A percentile compares a stretch with the other conserved stretches of the same genome.
Evolutionary conservation across 1,140 invertebrate species (phyloP).

Genomic region (Phocides pigmalion): DNA sequence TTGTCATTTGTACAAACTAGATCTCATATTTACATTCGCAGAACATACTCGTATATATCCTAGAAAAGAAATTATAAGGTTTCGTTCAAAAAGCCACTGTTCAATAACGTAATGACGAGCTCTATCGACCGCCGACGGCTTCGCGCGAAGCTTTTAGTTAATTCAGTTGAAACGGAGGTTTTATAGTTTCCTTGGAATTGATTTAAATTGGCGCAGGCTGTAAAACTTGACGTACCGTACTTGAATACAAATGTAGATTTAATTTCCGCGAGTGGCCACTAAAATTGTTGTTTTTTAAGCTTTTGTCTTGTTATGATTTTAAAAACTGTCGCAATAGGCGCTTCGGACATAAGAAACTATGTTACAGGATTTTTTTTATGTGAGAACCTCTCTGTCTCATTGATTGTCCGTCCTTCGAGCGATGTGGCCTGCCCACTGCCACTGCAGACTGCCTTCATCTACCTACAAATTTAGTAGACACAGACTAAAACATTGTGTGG

Average conservation of each 20-base stretch:
- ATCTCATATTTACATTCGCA: too few relatives aligned
- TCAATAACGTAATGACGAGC: neutral
- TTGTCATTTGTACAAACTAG: too few relatives aligned
- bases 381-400: too few relatives aligned
- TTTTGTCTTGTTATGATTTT: too few relatives aligned
- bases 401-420: too few relatives aligned
- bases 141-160: conserved; percentile 3
- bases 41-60: neutral
- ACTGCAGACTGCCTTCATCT: too few relatives aligned
- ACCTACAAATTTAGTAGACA: too few relatives aligned
- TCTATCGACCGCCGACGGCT: neutral
- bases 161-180: conserved; percentile 36
- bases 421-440: too few relatives aligned
- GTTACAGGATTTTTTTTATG: too few relatives aligned
- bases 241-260: conserved; percentile 72
- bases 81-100: neutral
- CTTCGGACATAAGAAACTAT: too few relatives aligned
- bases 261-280: conserved; percentile 54
- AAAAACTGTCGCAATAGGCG: too few relatives aligned
- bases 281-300: neutral
- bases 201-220: conserved; percentile 65
- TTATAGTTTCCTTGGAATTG: conserved; percentile 54
- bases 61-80: neutral
- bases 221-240: conserved; percentile 59
- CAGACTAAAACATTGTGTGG: too few relatives aligned